phyloP scores from a whole-genome alignment of 2,797 vertebrate species.

The Takifugu rubripes region DNA sequence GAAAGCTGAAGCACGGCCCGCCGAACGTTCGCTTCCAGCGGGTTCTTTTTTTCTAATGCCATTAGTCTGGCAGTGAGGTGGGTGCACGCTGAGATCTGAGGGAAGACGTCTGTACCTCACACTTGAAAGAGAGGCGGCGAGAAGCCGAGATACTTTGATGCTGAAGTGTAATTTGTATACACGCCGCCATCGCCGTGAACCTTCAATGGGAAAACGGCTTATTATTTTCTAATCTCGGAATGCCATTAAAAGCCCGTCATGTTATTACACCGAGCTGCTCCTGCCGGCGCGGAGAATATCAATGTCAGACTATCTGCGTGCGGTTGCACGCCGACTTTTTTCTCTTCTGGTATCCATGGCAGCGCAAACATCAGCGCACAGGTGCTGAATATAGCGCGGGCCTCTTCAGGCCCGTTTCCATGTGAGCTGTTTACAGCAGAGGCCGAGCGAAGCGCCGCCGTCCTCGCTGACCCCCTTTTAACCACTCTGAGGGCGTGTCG shows the following conservation, averaged over 20 bases:
- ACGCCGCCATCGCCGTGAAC: constrained; percentile 35
- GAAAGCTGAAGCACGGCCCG: constrained; percentile 37
- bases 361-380: constrained; percentile 38
- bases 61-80: constrained; percentile 22
- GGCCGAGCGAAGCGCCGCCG: constrained; percentile 5
- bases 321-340: constrained; percentile 4
- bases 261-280: constrained; percentile 25
- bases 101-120: constrained; percentile 37
- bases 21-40: constrained; percentile 31
- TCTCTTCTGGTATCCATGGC: constrained; percentile 35
- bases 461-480: constrained; percentile 32
- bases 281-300: constrained; percentile 12
- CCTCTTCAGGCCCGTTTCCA: constrained; percentile 22
- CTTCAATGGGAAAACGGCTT: constrained; percentile 32
- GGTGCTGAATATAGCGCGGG: constrained; percentile 30
- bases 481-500: constrained; percentile 38
- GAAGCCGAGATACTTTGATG: constrained; percentile 61
- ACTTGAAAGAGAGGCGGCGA: constrained; percentile 59
- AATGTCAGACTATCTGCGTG: constrained; percentile 14
- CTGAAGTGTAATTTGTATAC: constrained; percentile 63
- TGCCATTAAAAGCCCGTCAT: constrained; percentile 27
- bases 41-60: not conserved
- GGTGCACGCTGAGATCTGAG: constrained; percentile 53
- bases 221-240: constrained; percentile 36
- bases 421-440: constrained; percentile 24